phyloP scores from a whole-genome alignment of 2,888 invertebrate genomes.

The Dolomedes plantarius region DNA sequence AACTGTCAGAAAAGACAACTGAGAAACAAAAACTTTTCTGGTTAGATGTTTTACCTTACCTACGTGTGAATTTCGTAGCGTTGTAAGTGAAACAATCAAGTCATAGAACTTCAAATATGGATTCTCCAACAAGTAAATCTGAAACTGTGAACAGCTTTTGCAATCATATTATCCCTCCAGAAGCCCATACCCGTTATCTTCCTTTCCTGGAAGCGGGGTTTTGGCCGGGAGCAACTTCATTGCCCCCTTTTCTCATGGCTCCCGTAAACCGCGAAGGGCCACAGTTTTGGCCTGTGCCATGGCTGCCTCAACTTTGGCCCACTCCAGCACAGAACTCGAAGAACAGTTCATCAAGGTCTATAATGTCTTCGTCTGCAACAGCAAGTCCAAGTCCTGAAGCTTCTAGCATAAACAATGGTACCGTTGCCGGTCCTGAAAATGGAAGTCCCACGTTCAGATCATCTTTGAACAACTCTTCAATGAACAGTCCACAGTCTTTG shows the following conservation, averaged over 20 bases:
- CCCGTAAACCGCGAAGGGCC: slow-evolving; percentile 40
- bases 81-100: too few relatives aligned
- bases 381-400: slow-evolving; percentile 36
- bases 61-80: too few relatives aligned
- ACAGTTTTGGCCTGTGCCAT: slow-evolving; percentile 56
- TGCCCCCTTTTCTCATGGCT: slow-evolving; percentile 44
- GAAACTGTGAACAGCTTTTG: slow-evolving; percentile 9
- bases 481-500: neutral
- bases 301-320: slow-evolving; percentile 58
- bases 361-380: neutral
- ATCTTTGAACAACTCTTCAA: slow-evolving; percentile 28
- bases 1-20: too few relatives aligned
- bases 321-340: slow-evolving; percentile 17
- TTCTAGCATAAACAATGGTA: neutral
- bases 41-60: too few relatives aligned
- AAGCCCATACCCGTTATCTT: slow-evolving; percentile 39
- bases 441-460: slow-evolving; percentile 22
- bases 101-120: too few relatives aligned
- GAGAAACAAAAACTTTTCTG: too few relatives aligned
- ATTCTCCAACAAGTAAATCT: slow-evolving; percentile 33
- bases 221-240: slow-evolving; percentile 10
- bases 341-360: neutral
- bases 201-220: slow-evolving; percentile 55
- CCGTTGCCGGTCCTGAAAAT: neutral
- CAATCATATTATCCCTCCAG: slow-evolving; percentile 24